Percentiles rank a stretch among this genome's conserved stretches.
These are phyloP conservation scores for Drosophila repletoides DNA, from an alignment of 1,140 invertebrate genomes.

Conservation along the genomic window DNA sequence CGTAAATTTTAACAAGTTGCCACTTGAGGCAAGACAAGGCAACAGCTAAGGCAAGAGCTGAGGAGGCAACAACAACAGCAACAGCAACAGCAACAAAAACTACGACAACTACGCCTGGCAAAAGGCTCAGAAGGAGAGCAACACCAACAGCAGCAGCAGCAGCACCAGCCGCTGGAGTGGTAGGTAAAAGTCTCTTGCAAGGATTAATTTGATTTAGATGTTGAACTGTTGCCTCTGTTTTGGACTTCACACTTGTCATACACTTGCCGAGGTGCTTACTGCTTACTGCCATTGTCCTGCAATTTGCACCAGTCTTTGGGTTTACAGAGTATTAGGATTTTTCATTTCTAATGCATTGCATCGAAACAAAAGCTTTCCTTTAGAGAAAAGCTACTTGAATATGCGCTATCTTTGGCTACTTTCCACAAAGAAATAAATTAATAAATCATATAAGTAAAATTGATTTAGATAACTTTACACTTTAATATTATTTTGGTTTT, in stretches of 20 bases:
- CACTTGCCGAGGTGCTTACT: conserved; percentile 23
- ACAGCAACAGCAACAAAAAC: conserved; percentile 28
- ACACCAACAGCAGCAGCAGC: too few relatives aligned
- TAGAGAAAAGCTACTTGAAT: too few relatives aligned
- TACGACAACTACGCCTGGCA: conserved; percentile 56
- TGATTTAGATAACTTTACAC: too few relatives aligned
- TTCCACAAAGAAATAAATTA: too few relatives aligned
- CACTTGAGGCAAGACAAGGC: conserved; percentile 57
- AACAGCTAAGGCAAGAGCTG: conserved; percentile 45
- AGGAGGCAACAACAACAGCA: conserved; percentile 52
- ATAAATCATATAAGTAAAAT: too few relatives aligned
- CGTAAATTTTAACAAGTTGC: conserved; percentile 78
- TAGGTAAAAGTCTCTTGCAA: conserved; percentile 39
- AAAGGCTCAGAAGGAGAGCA: conserved; percentile 21
- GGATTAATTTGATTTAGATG: conserved; percentile 81
- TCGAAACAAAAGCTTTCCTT: too few relatives aligned
- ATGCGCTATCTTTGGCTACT: too few relatives aligned
- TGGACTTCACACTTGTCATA: conserved; percentile 39
- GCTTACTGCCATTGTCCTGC: conserved; percentile 1
- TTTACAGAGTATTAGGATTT: conserved; percentile 1
- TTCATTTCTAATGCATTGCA: too few relatives aligned
- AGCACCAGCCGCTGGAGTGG: too few relatives aligned
- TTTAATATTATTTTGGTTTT: too few relatives aligned
- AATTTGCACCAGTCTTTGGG: not conserved
- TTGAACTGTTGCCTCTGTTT: conserved; percentile 57